Conservation (phyloP, 2,113 vertebrate species). For the Cephalophus harveyi region DNA sequence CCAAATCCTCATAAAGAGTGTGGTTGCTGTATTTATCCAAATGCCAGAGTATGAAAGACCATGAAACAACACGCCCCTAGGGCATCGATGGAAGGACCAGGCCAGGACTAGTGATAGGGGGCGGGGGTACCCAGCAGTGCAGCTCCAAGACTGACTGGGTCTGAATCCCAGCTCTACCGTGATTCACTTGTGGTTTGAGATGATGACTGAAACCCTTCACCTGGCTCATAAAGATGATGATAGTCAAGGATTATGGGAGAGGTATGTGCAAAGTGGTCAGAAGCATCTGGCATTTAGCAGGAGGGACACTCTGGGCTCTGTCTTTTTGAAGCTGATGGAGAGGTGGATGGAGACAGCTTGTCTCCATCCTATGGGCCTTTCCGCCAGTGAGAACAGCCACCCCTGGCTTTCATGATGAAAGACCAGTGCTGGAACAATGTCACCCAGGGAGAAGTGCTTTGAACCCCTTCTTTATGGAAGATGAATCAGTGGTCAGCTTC, state of each 20-base stretch:
- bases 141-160: background rate
- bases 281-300: background rate
- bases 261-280: background rate
- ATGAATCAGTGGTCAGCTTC: conserved; percentile 4
- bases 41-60: background rate
- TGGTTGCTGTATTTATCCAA: background rate
- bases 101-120: background rate
- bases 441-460: background rate
- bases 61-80: background rate
- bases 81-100: background rate
- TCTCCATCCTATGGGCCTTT: background rate
- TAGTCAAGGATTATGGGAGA: background rate
- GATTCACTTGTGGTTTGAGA: background rate
- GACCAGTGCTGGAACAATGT: rapidly evolving
- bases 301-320: background rate
- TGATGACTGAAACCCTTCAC: too few relatives aligned
- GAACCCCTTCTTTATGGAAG: conserved; percentile 19
- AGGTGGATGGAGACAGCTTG: background rate
- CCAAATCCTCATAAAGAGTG: background rate
- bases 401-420: conserved; percentile 39
- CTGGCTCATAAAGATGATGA: background rate
- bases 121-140: rapidly evolving
- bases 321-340: background rate
- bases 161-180: background rate
- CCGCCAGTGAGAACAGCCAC: background rate